Percentiles rank a stretch among this genome's conserved stretches.
Conservation (phyloP, 2,888 invertebrate genomes). For the Fragum sueziense region DNA sequence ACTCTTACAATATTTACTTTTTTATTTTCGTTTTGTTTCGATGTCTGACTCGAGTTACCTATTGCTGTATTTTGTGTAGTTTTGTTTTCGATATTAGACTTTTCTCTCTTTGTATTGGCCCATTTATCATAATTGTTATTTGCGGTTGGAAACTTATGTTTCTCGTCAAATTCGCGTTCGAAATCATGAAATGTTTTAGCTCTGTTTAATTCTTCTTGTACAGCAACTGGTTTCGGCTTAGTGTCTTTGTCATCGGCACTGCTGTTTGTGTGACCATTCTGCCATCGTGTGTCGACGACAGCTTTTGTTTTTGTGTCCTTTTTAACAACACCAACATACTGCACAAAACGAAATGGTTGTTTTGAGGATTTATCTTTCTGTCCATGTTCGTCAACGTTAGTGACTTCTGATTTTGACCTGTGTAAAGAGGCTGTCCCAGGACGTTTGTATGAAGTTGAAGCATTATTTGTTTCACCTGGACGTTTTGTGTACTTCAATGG, state of each 20-base stretch:
- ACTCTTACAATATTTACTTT: not conserved
- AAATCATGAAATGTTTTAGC: conserved; percentile 19
- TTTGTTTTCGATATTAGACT: not conserved
- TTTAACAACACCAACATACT: conserved; percentile 16
- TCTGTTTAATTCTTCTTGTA: not conserved
- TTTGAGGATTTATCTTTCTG: not conserved
- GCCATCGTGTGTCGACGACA: conserved; percentile 5
- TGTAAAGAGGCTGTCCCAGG: not conserved
- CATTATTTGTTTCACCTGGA: not conserved
- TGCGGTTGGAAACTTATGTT: not conserved
- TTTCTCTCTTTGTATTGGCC: not conserved
- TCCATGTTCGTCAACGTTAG: not conserved
- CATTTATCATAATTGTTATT: not conserved
- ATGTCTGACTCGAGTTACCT: not conserved
- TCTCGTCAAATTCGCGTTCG: conserved; percentile 14
- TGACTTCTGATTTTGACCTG: not conserved
- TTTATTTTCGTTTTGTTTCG: not conserved
- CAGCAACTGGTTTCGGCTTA: not conserved
- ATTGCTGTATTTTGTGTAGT: not conserved
- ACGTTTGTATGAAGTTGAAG: not conserved
- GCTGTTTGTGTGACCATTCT: not conserved
- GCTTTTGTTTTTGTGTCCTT: conserved; percentile 19
- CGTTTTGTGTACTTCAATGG: conserved; percentile 17
- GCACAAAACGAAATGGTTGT: conserved; percentile 5
- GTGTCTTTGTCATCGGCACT: not conserved